phyloP scores from a whole-genome alignment of 2,888 invertebrate genomes.

The Sinopyrophorus schimmeli region DNA sequence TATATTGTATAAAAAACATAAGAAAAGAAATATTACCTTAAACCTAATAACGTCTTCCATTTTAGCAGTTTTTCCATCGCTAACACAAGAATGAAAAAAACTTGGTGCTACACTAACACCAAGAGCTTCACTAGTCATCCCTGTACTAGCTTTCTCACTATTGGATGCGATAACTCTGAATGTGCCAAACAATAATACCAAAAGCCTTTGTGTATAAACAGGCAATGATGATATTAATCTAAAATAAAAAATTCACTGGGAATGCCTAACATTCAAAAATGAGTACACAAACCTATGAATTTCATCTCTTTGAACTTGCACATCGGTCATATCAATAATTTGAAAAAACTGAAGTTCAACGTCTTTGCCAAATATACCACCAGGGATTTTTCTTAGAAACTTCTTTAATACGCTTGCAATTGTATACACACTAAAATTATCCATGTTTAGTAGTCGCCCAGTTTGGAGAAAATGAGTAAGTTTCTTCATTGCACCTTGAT shows the following conservation, averaged over 20 bases:
- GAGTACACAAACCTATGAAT: slow-evolving; percentile 76
- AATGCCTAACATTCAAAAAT: not conserved
- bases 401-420: slow-evolving; percentile 98
- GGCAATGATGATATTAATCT: slow-evolving; percentile 89
- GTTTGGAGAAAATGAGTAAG: slow-evolving; percentile 88
- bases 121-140: slow-evolving; percentile 94
- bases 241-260: slow-evolving; percentile 7
- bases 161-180: slow-evolving; percentile 94
- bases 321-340: slow-evolving; percentile 81
- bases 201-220: slow-evolving; percentile 85
- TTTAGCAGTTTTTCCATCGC: slow-evolving; percentile 91
- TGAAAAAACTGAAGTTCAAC: slow-evolving; percentile 89
- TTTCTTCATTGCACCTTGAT: slow-evolving; percentile 93
- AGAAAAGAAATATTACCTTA: slow-evolving; percentile 68
- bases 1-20: not conserved
- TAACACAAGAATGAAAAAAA: slow-evolving; percentile 94
- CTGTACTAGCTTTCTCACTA: slow-evolving; percentile 85
- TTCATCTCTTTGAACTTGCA: slow-evolving; percentile 84
- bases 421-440: slow-evolving; percentile 95
- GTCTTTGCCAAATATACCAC: slow-evolving; percentile 92
- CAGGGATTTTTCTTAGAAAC: slow-evolving; percentile 94
- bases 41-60: slow-evolving; percentile 95
- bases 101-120: slow-evolving; percentile 95
- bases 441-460: slow-evolving; percentile 87
- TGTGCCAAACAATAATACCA: slow-evolving; percentile 95